Base-by-base conservation (phyloP, 2,888 invertebrate genomes). In the Hylaea fasciaria region DNA sequence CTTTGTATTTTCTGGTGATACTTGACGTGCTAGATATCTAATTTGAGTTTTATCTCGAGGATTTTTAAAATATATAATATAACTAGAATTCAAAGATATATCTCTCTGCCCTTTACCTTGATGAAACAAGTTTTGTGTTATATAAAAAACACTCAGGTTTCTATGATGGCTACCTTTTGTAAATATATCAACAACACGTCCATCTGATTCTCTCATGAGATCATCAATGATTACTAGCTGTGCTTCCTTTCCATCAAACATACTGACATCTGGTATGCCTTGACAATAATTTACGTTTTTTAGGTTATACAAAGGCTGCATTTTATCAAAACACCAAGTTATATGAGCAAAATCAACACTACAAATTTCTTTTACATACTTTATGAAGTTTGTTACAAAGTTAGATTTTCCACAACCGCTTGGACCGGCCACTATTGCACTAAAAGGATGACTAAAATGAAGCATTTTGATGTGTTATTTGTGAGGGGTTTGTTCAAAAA, bases 131-230 rank as follows among this genome's bases (percentile, higher is more conserved):
- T 73, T 72, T 68, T 71, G 71, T n/a, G 71, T 69, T 12, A 74
- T 70, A 28, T 73, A 73, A 63, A 72, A 73, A 28, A 74, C 73
- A 66, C 73, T 76, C 22, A 74, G 56, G 53, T 75, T 74, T 53
- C 74, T 56, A 35, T 77, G 73, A 47, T 54, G 54, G 39, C 47
- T 54, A 0, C 54, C 54, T 54, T 54, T 54, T 1, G 54, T 54
- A n/a, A 73, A 73, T 35, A 73, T 73, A 65, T 72, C 71, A 8
- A 73, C 73, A 35, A 77, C 57, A 0, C 74, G 57, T 9, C 74
- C 71, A 69, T 73, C 70, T 28, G 69, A 69, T 64, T 76, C 75
- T 55, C 72, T 72, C 74, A 75, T 77, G n/a, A 74, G 60, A 52
- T 73, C 74, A 69, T 74, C 73, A 46, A 74, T 73, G 47, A 76